Conservation (phyloP, 2,113 vertebrate genomes). For the Romanogobio albipinnatus region DNA sequence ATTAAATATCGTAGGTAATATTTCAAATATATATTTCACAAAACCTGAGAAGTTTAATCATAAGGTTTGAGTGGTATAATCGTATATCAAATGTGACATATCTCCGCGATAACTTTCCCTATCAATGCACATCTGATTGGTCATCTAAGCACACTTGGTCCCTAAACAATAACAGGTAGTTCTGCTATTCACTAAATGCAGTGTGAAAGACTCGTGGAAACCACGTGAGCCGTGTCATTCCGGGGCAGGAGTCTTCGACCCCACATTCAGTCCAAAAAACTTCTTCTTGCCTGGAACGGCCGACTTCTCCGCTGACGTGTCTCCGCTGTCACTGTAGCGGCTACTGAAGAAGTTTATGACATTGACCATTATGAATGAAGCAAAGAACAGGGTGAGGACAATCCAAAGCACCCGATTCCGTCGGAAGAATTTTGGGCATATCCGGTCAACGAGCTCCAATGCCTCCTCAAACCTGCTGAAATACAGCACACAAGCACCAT, state of each 20-base stretch:
- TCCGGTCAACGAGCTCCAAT: constrained; percentile 64
- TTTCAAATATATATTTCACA: constrained; percentile 53
- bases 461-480: constrained; percentile 73
- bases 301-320: constrained; percentile 64
- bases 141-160: constrained; percentile 65
- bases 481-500: constrained; percentile 25
- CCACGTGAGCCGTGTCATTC: constrained; percentile 54
- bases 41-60: constrained; percentile 67
- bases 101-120: constrained; percentile 9
- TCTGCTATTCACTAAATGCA: constrained; percentile 41
- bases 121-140: constrained; percentile 55
- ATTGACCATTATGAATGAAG: constrained; percentile 72
- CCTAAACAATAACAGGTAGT: constrained; percentile 59
- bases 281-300: constrained; percentile 53
- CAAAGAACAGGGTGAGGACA: constrained; percentile 67
- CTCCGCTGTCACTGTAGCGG: constrained; percentile 65
- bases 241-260: constrained; percentile 54
- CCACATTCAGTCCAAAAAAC: constrained; percentile 64
- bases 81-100: constrained; percentile 54
- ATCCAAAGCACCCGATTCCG: constrained; percentile 70
- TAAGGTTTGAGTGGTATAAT: constrained; percentile 55
- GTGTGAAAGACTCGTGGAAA: constrained; percentile 44
- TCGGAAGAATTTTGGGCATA: constrained; percentile 70
- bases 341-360: constrained; percentile 73
- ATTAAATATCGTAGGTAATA: constrained; percentile 65